Percentiles rank a stretch among this genome's conserved stretches.
Evolutionary conservation across 2,888 invertebrate genomes (phyloP).

Genomic region (Lasioglossum oenotherae): DNA sequence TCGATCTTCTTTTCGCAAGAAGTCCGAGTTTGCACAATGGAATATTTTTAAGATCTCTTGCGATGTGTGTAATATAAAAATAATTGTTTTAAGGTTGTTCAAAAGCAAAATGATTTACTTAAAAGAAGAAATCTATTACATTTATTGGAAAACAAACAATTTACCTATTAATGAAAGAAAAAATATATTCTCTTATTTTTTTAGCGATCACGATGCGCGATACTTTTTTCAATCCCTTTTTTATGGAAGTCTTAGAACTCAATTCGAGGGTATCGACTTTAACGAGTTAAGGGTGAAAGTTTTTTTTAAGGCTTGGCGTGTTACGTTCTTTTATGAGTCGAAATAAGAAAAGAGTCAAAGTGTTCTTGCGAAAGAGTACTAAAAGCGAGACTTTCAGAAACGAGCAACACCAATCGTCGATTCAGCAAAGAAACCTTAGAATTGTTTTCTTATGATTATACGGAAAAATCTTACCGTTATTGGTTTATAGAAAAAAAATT

Average conservation of each 20-base stretch:
- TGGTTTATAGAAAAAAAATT: conserved; percentile 29
- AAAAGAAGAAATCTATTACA: not conserved
- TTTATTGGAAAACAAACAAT: not conserved
- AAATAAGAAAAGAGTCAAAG: conserved; percentile 46
- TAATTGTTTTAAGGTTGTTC: not conserved
- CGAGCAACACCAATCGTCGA: conserved; percentile 50
- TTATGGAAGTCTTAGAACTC: conserved; percentile 29
- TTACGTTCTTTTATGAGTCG: conserved; percentile 27
- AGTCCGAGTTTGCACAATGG: not conserved
- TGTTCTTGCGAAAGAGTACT: conserved; percentile 45
- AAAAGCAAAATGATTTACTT: not conserved
- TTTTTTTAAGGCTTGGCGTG: conserved; percentile 36
- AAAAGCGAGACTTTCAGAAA: conserved; percentile 53
- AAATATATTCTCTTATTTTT: not conserved
- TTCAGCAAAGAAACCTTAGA: conserved; percentile 39
- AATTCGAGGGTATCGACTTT: conserved; percentile 37
- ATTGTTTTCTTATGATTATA: conserved; percentile 45
- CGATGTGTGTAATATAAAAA: not conserved
- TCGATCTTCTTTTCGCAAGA: not conserved
- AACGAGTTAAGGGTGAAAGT: conserved; percentile 46
- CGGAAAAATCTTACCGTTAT: conserved; percentile 10
- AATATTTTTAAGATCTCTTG: not conserved
- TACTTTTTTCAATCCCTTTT: conserved; percentile 27
- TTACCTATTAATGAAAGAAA: not conserved
- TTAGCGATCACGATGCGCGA: conserved; percentile 26